Percentiles rank a stretch among this genome's conserved stretches.
phyloP scores from a whole-genome alignment of 53 echinoderm and acorn worm genomes.

The Pentamera pediparva region DNA sequence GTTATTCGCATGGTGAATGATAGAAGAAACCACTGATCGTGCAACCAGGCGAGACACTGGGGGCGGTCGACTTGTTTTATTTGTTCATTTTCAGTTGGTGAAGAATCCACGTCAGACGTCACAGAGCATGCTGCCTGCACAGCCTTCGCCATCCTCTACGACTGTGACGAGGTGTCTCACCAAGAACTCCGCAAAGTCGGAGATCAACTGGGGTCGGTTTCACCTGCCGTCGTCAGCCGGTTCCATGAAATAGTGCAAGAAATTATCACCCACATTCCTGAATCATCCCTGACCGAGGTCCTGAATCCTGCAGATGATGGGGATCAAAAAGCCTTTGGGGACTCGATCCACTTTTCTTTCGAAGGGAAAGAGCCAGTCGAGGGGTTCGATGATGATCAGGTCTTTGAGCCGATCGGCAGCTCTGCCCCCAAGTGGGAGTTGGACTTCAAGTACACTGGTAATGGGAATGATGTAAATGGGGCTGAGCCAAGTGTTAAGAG shows the following conservation, averaged over 20 bases:
- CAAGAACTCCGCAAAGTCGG: constrained; percentile 16
- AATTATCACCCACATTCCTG: constrained; percentile 8
- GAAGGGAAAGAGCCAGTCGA: not conserved
- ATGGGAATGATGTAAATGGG: not conserved
- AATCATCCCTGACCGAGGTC: not conserved
- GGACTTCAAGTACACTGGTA: constrained; percentile 9
- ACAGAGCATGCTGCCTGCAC: constrained; percentile 15
- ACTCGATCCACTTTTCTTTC: not conserved
- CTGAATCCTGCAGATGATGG: not conserved
- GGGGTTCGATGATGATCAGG: constrained; percentile 5
- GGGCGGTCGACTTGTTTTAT: too few relatives aligned
- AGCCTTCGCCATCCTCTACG: constrained; percentile 9
- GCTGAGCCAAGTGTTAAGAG: constrained; percentile 18
- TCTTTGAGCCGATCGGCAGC: constrained; percentile 12
- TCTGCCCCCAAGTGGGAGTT: not conserved
- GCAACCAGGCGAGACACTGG: too few relatives aligned
- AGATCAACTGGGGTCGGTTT: constrained; percentile 15
- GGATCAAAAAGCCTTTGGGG: not conserved
- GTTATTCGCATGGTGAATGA: too few relatives aligned
- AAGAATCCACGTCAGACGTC: constrained; percentile 11
- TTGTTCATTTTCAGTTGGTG: constrained; percentile 15
- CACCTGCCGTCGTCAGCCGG: not conserved
- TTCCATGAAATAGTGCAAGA: not conserved
- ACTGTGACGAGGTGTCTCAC: constrained; percentile 15
- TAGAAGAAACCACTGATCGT: too few relatives aligned